Evolutionary conservation across 2,888 invertebrate species (phyloP).

Genomic region (Epistrophe grossulariae): DNA sequence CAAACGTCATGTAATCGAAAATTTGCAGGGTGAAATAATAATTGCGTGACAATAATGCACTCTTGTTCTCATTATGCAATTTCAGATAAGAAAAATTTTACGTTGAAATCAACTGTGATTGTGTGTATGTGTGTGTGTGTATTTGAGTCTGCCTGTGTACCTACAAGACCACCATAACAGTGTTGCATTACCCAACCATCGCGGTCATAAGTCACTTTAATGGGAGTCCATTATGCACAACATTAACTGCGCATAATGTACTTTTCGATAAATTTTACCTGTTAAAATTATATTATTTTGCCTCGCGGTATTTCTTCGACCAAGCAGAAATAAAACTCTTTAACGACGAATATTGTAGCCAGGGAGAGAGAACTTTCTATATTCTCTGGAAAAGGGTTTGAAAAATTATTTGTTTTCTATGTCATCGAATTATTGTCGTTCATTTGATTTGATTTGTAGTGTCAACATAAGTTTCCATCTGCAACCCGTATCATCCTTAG

Average conservation of each 20-base stretch:
- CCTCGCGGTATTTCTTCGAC: conserved; percentile 35
- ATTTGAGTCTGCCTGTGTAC: not conserved
- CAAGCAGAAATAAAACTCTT: not conserved
- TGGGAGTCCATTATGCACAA: conserved; percentile 72
- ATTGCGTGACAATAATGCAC: conserved; percentile 74
- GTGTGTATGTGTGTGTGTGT: not conserved
- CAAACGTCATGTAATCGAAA: conserved; percentile 49
- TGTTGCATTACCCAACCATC: conserved; percentile 58
- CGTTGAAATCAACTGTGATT: conserved; percentile 27
- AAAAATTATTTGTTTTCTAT: not conserved
- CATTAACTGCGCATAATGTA: conserved; percentile 72
- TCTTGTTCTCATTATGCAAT: conserved; percentile 69
- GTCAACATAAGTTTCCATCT: too few relatives aligned
- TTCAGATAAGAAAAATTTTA: conserved; percentile 70
- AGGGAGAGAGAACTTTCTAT: not conserved
- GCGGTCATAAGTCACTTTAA: conserved; percentile 71
- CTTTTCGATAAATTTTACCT: conserved; percentile 74
- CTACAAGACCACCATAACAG: conserved; percentile 26
- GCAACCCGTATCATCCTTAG: too few relatives aligned
- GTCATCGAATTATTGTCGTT: not conserved
- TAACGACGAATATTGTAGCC: not conserved
- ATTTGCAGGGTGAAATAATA: conserved; percentile 63
- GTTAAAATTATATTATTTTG: conserved; percentile 65
- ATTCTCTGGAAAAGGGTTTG: conserved; percentile 3
- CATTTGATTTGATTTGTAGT: conserved; percentile 10